phyloP scores from a whole-genome alignment of 2,113 vertebrate genomes.

The Phylloscopus trochiloides region DNA sequence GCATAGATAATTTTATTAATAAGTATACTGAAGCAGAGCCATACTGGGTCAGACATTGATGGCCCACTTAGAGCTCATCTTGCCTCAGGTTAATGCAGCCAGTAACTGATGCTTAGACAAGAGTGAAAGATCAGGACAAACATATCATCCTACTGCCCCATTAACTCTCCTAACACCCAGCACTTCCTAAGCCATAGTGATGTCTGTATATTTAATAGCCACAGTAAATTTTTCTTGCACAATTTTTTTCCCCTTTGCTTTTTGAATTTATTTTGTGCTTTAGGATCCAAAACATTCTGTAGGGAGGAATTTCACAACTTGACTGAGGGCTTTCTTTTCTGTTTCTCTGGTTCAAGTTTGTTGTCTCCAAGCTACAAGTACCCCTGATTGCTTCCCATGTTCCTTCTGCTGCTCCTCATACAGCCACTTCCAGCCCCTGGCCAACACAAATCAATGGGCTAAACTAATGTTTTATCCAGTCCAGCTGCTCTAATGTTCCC shows the following conservation, averaged over 20 bases:
- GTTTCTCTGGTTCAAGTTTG: background rate
- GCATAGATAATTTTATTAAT: background rate
- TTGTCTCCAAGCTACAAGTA: background rate
- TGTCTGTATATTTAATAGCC: background rate
- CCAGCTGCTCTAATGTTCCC: background rate
- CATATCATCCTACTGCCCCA: background rate
- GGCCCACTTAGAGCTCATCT: background rate
- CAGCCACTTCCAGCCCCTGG: background rate
- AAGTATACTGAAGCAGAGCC: conserved; percentile 15
- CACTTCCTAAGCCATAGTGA: background rate
- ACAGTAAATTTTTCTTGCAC: background rate
- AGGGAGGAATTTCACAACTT: background rate
- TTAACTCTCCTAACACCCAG: background rate
- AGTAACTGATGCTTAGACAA: conserved; percentile 12
- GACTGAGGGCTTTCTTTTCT: background rate
- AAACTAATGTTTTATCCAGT: background rate
- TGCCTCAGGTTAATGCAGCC: conserved; percentile 18
- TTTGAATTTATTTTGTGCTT: background rate
- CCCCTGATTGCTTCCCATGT: background rate
- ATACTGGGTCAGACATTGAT: background rate
- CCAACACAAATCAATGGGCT: background rate
- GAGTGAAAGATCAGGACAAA: conserved; percentile 29
- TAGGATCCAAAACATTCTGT: background rate
- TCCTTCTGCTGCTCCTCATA: background rate
- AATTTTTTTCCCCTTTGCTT: background rate